Evolutionary conservation across 2,888 invertebrate genomes (phyloP).

Genomic region (Diarsia dahlii): DNA sequence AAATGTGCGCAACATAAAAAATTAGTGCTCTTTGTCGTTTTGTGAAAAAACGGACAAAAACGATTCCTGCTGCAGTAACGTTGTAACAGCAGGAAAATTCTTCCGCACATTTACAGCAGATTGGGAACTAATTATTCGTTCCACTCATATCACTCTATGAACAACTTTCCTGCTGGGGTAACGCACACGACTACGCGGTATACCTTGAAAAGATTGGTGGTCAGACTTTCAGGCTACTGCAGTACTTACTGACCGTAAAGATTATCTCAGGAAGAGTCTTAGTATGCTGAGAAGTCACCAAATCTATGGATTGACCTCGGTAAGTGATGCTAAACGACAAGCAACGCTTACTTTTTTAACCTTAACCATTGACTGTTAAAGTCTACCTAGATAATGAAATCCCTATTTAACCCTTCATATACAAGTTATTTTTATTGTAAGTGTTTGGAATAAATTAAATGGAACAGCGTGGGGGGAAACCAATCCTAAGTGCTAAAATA

Average conservation of each 20-base stretch:
- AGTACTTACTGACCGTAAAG: neutral
- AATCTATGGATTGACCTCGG: neutral
- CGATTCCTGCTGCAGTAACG: no score
- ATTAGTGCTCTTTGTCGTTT: no score
- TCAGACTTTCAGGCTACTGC: neutral
- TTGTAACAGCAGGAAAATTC: no score
- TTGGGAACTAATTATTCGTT: no score
- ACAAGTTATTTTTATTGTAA: neutral
- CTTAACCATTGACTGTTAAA: neutral
- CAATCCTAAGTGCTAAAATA: conserved; percentile 1
- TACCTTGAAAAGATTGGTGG: neutral
- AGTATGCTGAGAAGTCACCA: neutral
- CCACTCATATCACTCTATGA: no score
- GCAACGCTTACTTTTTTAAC: no score
- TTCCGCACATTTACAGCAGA: no score
- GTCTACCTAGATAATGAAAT: neutral
- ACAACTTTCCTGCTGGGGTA: no score
- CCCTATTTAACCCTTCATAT: neutral
- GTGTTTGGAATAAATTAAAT: conserved; percentile 19
- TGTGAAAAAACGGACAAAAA: no score
- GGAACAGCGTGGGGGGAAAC: conserved; percentile 18
- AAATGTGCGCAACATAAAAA: no score
- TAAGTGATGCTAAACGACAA: neutral
- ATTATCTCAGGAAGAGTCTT: neutral
- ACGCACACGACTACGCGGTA: neutral